Evolutionary conservation across 2,888 invertebrate species (phyloP).

Genomic region (Caradrina kadenii): DNA sequence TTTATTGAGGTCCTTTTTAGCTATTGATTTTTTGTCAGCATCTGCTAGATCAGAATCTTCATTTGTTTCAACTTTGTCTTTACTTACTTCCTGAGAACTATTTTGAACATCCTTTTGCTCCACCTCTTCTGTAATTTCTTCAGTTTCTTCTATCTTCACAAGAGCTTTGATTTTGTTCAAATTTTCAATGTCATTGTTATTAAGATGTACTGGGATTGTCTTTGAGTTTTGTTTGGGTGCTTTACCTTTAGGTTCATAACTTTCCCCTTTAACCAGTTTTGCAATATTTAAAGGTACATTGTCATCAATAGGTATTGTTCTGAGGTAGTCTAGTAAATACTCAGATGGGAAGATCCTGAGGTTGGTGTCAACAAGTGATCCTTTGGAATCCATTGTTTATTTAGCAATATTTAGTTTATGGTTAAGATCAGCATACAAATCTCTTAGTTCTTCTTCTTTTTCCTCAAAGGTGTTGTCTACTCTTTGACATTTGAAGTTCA

Average conservation of each 20-base stretch:
- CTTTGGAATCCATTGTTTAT: slow-evolving; percentile 88
- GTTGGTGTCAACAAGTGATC: slow-evolving; percentile 91
- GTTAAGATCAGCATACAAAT: slow-evolving; percentile 94
- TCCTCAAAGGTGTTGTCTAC: slow-evolving; percentile 94
- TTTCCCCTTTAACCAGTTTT: slow-evolving; percentile 72
- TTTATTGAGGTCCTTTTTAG: slow-evolving; percentile 47
- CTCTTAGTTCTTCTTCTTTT: slow-evolving; percentile 94
- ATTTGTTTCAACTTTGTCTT: slow-evolving; percentile 33
- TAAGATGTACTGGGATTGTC: slow-evolving; percentile 67
- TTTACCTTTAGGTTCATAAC: slow-evolving; percentile 58
- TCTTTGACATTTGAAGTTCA: slow-evolving; percentile 93
- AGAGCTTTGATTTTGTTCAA: slow-evolving; percentile 73
- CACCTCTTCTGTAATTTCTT: slow-evolving; percentile 42
- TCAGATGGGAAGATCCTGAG: slow-evolving; percentile 92
- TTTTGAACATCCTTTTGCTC: slow-evolving; percentile 35
- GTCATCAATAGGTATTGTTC: slow-evolving; percentile 83
- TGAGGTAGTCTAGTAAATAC: slow-evolving; percentile 89
- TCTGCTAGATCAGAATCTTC: slow-evolving; percentile 44
- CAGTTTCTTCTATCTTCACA: slow-evolving; percentile 45
- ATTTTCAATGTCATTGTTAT: slow-evolving; percentile 74
- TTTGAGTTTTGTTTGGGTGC: slow-evolving; percentile 57
- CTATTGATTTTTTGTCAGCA: slow-evolving; percentile 36
- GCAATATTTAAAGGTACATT: slow-evolving; percentile 89
- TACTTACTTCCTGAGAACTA: slow-evolving; percentile 27
- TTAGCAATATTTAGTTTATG: slow-evolving; percentile 92